Conservation (phyloP, 2,888 invertebrate genomes). For the Conus canariensis region DNA sequence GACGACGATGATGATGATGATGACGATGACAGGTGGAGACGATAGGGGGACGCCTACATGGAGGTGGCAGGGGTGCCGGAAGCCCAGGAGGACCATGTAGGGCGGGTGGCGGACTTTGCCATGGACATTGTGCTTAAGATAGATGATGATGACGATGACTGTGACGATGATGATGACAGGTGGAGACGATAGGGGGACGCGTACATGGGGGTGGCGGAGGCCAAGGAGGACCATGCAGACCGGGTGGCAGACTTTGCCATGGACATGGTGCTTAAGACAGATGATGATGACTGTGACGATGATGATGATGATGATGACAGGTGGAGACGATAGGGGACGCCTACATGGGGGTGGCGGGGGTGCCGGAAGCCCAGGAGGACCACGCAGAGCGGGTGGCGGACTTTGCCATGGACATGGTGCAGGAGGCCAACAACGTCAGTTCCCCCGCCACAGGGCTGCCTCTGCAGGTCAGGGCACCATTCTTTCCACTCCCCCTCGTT, state of each 20-base stretch:
- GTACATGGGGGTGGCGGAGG: slow-evolving; percentile 54
- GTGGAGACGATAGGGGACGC: slow-evolving; percentile 73
- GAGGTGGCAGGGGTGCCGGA: too few species aligned
- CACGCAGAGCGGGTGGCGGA: slow-evolving; percentile 69
- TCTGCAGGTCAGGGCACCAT: not conserved
- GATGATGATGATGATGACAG: slow-evolving; percentile 48
- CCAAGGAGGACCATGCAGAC: slow-evolving; percentile 59
- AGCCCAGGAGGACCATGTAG: slow-evolving; percentile 55
- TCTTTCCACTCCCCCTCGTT: too few species aligned
- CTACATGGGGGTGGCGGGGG: slow-evolving; percentile 55
- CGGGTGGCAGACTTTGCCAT: slow-evolving; percentile 70
- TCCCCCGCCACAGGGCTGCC: slow-evolving; percentile 56
- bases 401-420: slow-evolving; percentile 69
- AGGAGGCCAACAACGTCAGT: slow-evolving; percentile 59
- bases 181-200: slow-evolving; percentile 73
- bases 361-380: slow-evolving; percentile 49
- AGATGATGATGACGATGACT: slow-evolving; percentile 11
- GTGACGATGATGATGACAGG: slow-evolving; percentile 52
- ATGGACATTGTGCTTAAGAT: slow-evolving; percentile 62
- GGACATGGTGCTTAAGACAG: not conserved
- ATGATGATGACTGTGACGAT: slow-evolving; percentile 6
- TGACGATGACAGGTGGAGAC: not conserved
- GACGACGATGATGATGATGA: slow-evolving; percentile 15
- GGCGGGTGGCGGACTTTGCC: slow-evolving; percentile 66
- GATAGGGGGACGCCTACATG: too few species aligned